A percentile compares a stretch with the other conserved stretches of the same genome.
Conservation (phyloP, 2,797 vertebrate genomes). For the Leucoraja ocellata region DNA sequence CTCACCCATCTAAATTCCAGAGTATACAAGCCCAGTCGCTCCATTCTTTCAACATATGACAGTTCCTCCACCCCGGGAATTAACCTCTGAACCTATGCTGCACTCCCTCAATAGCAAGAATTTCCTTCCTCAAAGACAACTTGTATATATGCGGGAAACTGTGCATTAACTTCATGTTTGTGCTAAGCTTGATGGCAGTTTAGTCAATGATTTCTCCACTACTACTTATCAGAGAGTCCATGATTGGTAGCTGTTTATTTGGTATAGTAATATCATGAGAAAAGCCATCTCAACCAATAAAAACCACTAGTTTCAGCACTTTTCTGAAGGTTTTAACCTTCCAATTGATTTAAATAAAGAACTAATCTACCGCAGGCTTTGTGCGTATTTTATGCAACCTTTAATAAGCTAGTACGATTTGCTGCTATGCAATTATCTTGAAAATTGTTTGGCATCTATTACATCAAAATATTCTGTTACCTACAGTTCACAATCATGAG, state of each 20-base stretch:
- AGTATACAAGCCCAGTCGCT: too few species aligned
- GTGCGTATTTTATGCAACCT: constrained; percentile 23
- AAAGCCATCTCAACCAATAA: constrained; percentile 21
- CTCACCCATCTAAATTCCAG: too few species aligned
- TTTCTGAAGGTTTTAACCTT: not conserved
- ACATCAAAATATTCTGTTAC: constrained; percentile 35
- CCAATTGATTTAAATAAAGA: constrained; percentile 33
- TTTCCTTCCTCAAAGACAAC: not conserved
- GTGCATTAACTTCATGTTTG: constrained; percentile 6
- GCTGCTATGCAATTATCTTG: constrained; percentile 35
- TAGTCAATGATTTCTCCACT: constrained; percentile 19
- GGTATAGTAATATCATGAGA: not conserved
- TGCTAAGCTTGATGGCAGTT: constrained; percentile 28
- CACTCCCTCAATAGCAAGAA: too few species aligned
- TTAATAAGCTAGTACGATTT: constrained; percentile 31
- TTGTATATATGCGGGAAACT: not conserved
- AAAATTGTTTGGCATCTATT: constrained; percentile 36
- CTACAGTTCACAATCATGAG: constrained; percentile 28
- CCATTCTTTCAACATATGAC: too few species aligned
- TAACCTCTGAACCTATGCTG: too few species aligned
- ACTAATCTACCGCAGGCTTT: constrained; percentile 33
- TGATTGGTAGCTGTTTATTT: constrained; percentile 28
- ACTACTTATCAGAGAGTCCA: constrained; percentile 25
- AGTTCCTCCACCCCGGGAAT: too few species aligned
- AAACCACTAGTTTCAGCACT: not conserved